Conservation (phyloP, 2,888 invertebrate genomes). For the Bimastos eiseni region DNA sequence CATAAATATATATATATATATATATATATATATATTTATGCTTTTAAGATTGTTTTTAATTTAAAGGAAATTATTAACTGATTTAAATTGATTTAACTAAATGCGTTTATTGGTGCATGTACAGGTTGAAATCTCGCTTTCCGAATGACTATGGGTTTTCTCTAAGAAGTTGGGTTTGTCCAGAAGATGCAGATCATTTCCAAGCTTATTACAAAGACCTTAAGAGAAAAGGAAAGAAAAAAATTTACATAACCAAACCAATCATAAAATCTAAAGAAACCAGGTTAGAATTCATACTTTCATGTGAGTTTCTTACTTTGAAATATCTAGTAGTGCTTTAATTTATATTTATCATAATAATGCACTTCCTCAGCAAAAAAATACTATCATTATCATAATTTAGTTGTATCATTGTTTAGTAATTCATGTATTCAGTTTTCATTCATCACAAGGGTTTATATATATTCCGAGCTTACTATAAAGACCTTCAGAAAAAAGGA, state of each 20-base stretch:
- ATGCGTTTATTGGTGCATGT: neutral
- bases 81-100: neutral
- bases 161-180: conserved; percentile 30
- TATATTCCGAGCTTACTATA: no score
- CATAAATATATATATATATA: neutral
- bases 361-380: no score
- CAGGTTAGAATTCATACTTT: neutral
- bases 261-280: neutral
- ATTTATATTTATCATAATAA: neutral
- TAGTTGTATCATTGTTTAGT: no score
- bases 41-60: neutral
- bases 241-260: conserved; percentile 22
- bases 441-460: no score
- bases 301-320: neutral
- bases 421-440: no score
- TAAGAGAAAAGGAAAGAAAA: conserved; percentile 25
- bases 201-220: neutral
- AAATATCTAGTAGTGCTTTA: neutral
- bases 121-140: conserved; percentile 8
- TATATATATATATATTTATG: no score
- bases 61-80: neutral
- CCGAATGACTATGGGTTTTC: conserved; percentile 28
- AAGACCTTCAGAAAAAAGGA: no score
- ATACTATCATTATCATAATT: no score
- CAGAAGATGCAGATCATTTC: conserved; percentile 28